Conservation (phyloP, 2,797 vertebrate species). For the Sciurus carolinensis region DNA sequence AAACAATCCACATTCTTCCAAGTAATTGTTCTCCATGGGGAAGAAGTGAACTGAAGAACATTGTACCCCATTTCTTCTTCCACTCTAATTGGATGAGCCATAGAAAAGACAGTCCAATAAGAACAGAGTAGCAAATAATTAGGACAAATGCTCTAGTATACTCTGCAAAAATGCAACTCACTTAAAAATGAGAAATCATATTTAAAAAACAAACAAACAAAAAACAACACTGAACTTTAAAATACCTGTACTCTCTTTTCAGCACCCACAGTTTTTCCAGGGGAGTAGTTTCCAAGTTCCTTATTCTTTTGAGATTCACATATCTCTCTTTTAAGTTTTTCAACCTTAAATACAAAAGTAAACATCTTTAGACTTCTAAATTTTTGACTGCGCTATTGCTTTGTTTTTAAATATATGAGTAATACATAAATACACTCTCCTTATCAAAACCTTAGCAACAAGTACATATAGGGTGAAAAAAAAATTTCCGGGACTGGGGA, state of each 20-base stretch:
- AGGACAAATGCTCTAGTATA: neutral
- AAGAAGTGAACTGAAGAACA: conserved; percentile 42
- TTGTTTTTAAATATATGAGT: conserved; percentile 35
- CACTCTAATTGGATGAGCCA: neutral
- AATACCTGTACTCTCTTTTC: conserved; percentile 76
- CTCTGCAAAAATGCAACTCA: neutral
- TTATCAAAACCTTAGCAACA: conserved; percentile 52
- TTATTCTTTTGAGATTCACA: conserved; percentile 78
- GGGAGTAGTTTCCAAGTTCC: conserved; percentile 44
- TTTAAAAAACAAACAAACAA: too few relatives aligned
- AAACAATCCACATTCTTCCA: conserved; percentile 18
- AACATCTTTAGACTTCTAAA: neutral
- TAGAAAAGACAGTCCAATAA: neutral
- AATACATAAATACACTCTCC: neutral
- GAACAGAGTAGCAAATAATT: neutral
- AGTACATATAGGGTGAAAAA: neutral
- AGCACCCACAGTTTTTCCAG: rapidly evolving
- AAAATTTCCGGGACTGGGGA: too few relatives aligned
- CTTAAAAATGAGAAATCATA: conserved; percentile 30
- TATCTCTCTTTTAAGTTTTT: conserved; percentile 86
- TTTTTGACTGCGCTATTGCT: neutral
- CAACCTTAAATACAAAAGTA: conserved; percentile 83
- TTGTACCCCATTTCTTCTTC: neutral
- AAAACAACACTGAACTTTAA: neutral
- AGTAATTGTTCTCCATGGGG: neutral